These are phyloP conservation scores for Neotoxoptera formosana DNA, from an alignment of 1,140 invertebrate species.

Conservation along the genomic window DNA sequence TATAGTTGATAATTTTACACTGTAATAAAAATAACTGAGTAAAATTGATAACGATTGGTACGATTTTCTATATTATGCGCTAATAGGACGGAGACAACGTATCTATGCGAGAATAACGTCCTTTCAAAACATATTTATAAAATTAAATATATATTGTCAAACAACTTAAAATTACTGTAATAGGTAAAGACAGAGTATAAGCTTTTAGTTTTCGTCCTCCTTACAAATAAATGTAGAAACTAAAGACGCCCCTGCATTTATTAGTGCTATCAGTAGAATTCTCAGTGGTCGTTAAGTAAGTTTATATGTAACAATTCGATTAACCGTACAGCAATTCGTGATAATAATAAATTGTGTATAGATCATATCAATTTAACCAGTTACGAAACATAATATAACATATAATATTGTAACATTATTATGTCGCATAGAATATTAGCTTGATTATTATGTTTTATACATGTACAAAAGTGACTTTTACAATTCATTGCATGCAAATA, in stretches of 20 bases:
- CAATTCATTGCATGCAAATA: constrained; percentile 17
- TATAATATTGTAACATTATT: not conserved
- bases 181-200: not conserved
- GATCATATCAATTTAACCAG: not conserved
- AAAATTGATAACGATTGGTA: too few species aligned
- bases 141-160: not conserved
- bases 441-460: not conserved
- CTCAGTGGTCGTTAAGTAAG: not conserved
- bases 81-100: not conserved
- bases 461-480: not conserved
- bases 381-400: not conserved
- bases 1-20: too few species aligned
- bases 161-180: not conserved
- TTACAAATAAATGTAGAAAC: not conserved
- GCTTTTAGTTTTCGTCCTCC: not conserved
- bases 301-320: not conserved
- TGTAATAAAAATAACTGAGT: too few species aligned
- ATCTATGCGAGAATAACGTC: too few species aligned
- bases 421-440: not conserved
- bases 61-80: too few species aligned
- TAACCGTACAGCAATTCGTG: not conserved
- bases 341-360: not conserved
- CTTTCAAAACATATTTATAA: not conserved
- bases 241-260: not conserved
- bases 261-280: not conserved